A percentile compares a stretch with the other conserved stretches of the same genome.
Conservation (phyloP, 2,797 vertebrate genomes). For the Sarcophilus harrisii region DNA sequence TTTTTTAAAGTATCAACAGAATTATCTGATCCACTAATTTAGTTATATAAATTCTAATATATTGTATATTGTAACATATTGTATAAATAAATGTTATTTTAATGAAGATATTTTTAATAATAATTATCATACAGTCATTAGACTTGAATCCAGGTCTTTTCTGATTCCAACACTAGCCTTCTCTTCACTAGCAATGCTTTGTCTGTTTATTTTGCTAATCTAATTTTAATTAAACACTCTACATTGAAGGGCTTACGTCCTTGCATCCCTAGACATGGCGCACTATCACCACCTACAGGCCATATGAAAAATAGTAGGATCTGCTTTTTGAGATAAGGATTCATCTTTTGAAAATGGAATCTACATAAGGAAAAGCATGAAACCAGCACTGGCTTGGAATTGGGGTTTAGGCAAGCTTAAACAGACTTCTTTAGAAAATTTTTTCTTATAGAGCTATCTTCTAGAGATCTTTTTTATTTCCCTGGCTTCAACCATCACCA, state of each 20-base stretch:
- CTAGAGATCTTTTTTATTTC: neutral
- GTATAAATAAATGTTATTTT: neutral
- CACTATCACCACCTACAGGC: neutral
- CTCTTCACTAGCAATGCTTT: neutral
- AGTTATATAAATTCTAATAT: neutral
- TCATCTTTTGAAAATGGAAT: neutral
- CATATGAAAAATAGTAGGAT: neutral
- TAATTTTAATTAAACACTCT: neutral
- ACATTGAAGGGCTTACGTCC: neutral
- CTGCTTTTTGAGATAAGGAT: neutral
- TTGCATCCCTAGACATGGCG: neutral
- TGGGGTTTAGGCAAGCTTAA: neutral
- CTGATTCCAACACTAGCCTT: neutral
- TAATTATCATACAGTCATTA: neutral
- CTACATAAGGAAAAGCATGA: neutral
- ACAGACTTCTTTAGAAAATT: neutral
- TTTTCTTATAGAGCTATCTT: neutral
- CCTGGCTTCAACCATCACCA: neutral
- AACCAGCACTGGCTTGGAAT: neutral
- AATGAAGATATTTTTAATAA: neutral
- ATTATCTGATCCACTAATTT: neutral
- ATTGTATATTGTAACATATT: neutral
- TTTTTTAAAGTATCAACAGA: neutral
- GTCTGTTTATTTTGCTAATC: neutral
- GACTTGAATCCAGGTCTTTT: neutral